A percentile compares a stretch with the other conserved stretches of the same genome.
Evolutionary conservation across 2,888 invertebrate genomes (phyloP).

Genomic region (Cetonia aurata): DNA sequence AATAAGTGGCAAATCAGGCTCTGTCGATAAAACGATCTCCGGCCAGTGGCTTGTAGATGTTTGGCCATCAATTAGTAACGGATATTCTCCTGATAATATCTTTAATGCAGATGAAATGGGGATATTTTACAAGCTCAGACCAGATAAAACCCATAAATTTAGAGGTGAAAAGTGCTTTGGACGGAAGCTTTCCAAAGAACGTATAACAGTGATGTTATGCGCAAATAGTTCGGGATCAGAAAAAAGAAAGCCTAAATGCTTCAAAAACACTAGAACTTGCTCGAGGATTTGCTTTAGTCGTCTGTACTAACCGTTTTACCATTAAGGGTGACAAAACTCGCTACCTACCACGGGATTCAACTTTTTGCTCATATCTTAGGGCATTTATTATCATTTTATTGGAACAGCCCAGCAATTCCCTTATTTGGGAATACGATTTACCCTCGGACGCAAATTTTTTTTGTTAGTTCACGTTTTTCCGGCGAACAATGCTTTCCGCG

Average conservation of each 20-base stretch:
- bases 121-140: no score
- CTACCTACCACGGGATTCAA: no score
- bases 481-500: no score
- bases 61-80: constrained; percentile 4
- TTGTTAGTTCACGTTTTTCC: no score
- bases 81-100: constrained; percentile 6
- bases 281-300: no score
- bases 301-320: no score
- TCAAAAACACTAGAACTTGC: constrained; percentile 9
- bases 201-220: constrained; percentile 6
- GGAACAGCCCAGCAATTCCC: no score
- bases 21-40: not conserved
- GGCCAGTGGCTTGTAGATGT: constrained; percentile 22
- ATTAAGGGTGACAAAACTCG: no score
- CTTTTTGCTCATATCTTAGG: no score
- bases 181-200: not conserved
- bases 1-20: not conserved
- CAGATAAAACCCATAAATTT: constrained; percentile 4
- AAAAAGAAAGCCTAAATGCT: constrained; percentile 13
- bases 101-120: constrained; percentile 9
- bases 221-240: not conserved
- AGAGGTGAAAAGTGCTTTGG: not conserved
- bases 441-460: no score
- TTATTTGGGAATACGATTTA: no score
- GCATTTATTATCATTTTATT: no score